These are phyloP conservation scores for Drosophila antonietae DNA, from an alignment of 2,888 invertebrate species.

Conservation along the genomic window DNA sequence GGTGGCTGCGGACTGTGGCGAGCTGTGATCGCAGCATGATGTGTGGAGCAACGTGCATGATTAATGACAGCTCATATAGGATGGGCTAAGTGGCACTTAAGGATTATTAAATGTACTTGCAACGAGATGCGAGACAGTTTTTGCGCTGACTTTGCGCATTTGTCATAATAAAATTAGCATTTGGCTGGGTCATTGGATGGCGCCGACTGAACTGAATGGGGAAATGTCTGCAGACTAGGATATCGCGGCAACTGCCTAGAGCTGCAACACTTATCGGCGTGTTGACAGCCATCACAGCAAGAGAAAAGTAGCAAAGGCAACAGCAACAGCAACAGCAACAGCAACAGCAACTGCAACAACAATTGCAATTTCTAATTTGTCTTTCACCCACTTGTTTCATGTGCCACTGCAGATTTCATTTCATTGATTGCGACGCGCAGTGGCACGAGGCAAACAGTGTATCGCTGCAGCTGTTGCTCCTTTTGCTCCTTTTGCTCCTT, in stretches of 20 bases:
- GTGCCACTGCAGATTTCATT: conserved; percentile 50
- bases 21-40: conserved; percentile 4
- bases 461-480: neutral
- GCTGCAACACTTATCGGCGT: conserved; percentile 62
- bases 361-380: conserved; percentile 51
- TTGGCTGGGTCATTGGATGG: conserved; percentile 57
- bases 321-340: conserved; percentile 16
- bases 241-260: conserved; percentile 28
- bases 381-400: conserved; percentile 50
- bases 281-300: conserved; percentile 58
- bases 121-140: conserved; percentile 18
- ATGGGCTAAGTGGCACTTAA: conserved; percentile 18
- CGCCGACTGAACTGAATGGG: conserved; percentile 13
- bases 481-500: neutral
- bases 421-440: conserved; percentile 34
- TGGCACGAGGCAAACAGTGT: conserved; percentile 11
- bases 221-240: conserved; percentile 14
- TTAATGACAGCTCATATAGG: conserved; percentile 23
- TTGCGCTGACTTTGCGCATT: conserved; percentile 51
- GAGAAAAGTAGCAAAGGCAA: conserved; percentile 15
- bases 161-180: conserved; percentile 73
- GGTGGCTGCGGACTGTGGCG: conserved; percentile 32
- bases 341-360: conserved; percentile 5
- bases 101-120: conserved; percentile 26
- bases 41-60: conserved; percentile 30